Percentiles rank a stretch among this genome's conserved stretches.
Conservation (phyloP, 2,888 invertebrate genomes). For the Thyatira batis region DNA sequence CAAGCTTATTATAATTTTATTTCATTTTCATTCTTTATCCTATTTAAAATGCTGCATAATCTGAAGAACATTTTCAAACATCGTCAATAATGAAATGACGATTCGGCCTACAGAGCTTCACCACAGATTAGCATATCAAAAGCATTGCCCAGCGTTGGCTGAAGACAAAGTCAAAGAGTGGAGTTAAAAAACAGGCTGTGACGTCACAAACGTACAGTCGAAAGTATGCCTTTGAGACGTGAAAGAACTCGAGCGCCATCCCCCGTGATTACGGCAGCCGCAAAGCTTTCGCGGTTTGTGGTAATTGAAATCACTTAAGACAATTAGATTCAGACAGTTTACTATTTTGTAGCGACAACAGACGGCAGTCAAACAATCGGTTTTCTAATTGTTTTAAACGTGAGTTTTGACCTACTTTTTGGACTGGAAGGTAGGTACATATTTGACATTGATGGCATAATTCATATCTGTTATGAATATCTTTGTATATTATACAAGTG, state of each 20-base stretch:
- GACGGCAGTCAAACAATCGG: not conserved
- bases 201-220: constrained; percentile 34
- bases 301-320: constrained; percentile 38
- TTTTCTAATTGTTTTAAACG: constrained; percentile 9
- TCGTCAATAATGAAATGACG: constrained; percentile 30
- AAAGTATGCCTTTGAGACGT: constrained; percentile 31
- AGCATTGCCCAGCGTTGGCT: constrained; percentile 24
- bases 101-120: constrained; percentile 18
- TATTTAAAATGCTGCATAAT: not conserved
- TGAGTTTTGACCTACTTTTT: too few relatives aligned
- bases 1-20: too few relatives aligned
- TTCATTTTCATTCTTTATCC: not conserved
- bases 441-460: too few relatives aligned
- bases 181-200: constrained; percentile 34
- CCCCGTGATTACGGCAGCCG: constrained; percentile 24
- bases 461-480: too few relatives aligned
- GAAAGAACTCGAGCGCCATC: constrained; percentile 21
- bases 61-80: constrained; percentile 14
- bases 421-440: too few relatives aligned
- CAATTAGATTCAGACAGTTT: constrained; percentile 21
- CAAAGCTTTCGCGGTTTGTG: constrained; percentile 24
- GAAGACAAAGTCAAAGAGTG: constrained; percentile 33
- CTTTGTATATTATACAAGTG: too few relatives aligned
- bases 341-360: not conserved
- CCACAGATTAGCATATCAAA: constrained; percentile 39